These are phyloP conservation scores for Luscinia megarhynchos DNA, from an alignment of 2,797 vertebrate genomes.

Conservation along the genomic window DNA sequence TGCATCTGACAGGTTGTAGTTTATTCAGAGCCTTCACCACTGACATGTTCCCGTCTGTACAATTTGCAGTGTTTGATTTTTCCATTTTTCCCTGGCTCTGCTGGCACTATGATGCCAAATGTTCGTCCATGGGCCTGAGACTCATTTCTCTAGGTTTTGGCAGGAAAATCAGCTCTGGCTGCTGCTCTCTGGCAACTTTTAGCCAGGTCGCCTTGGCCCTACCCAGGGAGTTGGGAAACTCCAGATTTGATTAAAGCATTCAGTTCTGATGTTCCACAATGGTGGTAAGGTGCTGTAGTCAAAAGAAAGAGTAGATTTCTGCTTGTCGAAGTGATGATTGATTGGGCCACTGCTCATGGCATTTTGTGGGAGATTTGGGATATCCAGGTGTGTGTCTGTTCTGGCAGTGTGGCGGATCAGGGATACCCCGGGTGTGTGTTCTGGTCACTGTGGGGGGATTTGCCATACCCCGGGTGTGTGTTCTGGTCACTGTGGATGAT, in stretches of 20 bases:
- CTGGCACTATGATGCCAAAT: not conserved
- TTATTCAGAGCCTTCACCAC: not conserved
- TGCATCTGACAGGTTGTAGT: not conserved
- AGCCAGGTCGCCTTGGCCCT: not conserved
- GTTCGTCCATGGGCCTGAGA: not conserved
- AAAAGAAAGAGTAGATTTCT: not conserved
- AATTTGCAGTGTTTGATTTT: not conserved
- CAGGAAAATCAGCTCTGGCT: not conserved
- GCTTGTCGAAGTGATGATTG: not conserved
- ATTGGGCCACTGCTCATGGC: not conserved
- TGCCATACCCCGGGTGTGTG: accelerated
- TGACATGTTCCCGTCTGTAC: not conserved
- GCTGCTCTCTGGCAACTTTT: not conserved
- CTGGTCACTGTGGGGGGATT: not conserved
- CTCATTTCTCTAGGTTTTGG: not conserved
- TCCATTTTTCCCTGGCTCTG: not conserved
- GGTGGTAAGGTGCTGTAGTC: not conserved
- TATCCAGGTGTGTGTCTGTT: not conserved
- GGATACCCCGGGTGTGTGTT: accelerated
- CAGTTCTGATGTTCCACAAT: not conserved
- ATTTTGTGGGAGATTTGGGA: not conserved
- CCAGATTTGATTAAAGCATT: not conserved
- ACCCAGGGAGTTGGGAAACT: not conserved
- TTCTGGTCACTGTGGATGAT: not conserved
- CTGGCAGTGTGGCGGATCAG: too few relatives aligned